Percentiles rank a stretch among this genome's conserved stretches.
Conservation (phyloP, 2,797 vertebrate genomes). For the Aulostomus chinensis region DNA sequence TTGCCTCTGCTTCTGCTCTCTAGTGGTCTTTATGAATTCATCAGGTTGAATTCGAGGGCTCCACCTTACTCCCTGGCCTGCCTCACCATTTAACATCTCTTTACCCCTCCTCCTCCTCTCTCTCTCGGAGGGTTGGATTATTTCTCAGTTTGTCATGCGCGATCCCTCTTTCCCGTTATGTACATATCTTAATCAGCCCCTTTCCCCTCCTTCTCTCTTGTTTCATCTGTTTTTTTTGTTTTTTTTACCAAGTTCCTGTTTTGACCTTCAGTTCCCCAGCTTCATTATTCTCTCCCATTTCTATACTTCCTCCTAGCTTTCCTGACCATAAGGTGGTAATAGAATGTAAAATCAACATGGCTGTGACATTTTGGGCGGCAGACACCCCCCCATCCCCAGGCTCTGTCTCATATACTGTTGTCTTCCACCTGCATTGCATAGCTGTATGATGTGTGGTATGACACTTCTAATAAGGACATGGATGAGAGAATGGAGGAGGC, state of each 20-base stretch:
- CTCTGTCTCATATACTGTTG: conserved; percentile 30
- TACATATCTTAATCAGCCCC: conserved; percentile 58
- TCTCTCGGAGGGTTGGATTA: conserved; percentile 46
- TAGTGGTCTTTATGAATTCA: conserved; percentile 31
- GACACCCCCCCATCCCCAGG: background rate
- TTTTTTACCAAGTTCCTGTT: conserved; percentile 4
- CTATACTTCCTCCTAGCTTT: conserved; percentile 33
- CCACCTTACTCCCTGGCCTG: conserved; percentile 37
- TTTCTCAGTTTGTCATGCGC: conserved; percentile 49
- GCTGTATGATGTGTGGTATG: conserved; percentile 55
- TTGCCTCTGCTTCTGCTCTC: background rate
- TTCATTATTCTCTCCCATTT: conserved; percentile 46
- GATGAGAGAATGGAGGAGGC: conserved; percentile 53
- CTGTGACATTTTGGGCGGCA: conserved; percentile 57
- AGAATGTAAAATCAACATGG: conserved; percentile 64
- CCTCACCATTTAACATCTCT: conserved; percentile 57
- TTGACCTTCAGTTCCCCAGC: conserved; percentile 61
- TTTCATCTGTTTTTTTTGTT: conserved; percentile 20
- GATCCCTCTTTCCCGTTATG: conserved; percentile 44
- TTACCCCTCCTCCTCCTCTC: conserved; percentile 34
- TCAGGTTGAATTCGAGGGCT: conserved; percentile 31
- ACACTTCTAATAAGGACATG: conserved; percentile 62
- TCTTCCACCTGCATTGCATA: conserved; percentile 31
- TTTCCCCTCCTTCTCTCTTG: conserved; percentile 30
- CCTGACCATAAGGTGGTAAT: conserved; percentile 43